Evolutionary conservation across 2,113 vertebrate genomes (phyloP).

Genomic region (Aegypius monachus): DNA sequence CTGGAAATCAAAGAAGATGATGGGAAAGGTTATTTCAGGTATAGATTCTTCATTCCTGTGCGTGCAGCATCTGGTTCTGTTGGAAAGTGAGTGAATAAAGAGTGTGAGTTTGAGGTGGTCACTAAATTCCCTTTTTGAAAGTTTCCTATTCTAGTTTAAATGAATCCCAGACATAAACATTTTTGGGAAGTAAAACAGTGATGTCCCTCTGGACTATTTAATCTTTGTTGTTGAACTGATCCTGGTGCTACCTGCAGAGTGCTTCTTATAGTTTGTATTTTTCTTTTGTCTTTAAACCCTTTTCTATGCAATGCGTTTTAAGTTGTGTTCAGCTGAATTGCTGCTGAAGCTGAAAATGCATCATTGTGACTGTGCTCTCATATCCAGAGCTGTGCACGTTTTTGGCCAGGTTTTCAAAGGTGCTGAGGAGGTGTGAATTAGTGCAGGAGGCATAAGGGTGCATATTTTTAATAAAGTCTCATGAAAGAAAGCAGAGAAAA

Average conservation of each 20-base stretch:
- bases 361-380: not conserved
- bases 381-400: not conserved
- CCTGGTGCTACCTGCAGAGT: not conserved
- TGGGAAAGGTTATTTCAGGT: slow-evolving; percentile 98
- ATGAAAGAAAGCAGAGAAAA: not conserved
- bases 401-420: not conserved
- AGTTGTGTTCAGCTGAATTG: not conserved
- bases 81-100: not conserved
- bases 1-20: slow-evolving; percentile 98
- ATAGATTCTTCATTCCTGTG: not conserved
- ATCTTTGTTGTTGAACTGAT: not conserved
- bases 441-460: not conserved
- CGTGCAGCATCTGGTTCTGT: not conserved
- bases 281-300: not conserved
- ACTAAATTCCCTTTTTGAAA: not conserved
- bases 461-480: not conserved
- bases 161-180: not conserved
- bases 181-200: not conserved
- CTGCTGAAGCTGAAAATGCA: not conserved
- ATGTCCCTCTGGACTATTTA: not conserved
- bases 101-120: not conserved
- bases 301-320: not conserved
- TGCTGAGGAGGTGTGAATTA: not conserved
- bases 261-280: not conserved
- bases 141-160: not conserved